Base-by-base conservation (phyloP, 1,140 invertebrate species). In the Neelides sp. region DNA sequence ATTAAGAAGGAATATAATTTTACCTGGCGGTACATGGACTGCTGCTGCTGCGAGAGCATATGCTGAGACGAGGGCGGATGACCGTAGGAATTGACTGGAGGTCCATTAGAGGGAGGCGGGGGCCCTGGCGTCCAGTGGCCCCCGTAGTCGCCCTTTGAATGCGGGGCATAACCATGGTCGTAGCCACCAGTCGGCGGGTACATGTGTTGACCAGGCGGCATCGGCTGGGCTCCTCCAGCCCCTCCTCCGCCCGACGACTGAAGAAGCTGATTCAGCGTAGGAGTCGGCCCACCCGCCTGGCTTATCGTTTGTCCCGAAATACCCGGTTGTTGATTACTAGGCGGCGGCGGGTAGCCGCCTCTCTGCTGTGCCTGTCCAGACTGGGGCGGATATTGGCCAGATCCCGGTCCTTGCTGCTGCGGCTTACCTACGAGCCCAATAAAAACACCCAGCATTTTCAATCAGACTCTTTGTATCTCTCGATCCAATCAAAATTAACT, bases 261-360 rank as follows among this genome's bases (percentile, higher is more conserved):
- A 30, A 91, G 73, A 60, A 92, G 70, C 62, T 89, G 87, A 69
- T 92, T 92, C 48, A 92, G 71, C 24, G 88, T 92, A 39, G 89
- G 88, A 36, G 88, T 92, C 15, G 86, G 87, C 40, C 87, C 84
- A 51, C 82, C 78, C 45, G 82, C 80, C 65, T 85, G 84, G 0
- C 76, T 73, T 58, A 80, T 75, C 63, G 68, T 76, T 62, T 78
- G 77, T 50, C 78, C 78, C 2, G 75, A 73, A 35, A 79, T 62
- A 59, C 70, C 10, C 8, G 59, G 27, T n/a, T n/a, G n/a, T n/a
- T n/a, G n/a, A n/a, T n/a, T n/a, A n/a, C n/a, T n/a, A 28, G 52
- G 52, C 41, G 41, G 51, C 10, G 45, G 48, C 26, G 45, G 52
- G 32, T 55, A 52, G 30, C 43, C 43, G 23, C 26, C 19, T 41